Evolutionary conservation across 2,113 vertebrate genomes (phyloP), one percentile per base, ranked within the genome.

Genomic region (Centrocercus urophasianus): DNA sequence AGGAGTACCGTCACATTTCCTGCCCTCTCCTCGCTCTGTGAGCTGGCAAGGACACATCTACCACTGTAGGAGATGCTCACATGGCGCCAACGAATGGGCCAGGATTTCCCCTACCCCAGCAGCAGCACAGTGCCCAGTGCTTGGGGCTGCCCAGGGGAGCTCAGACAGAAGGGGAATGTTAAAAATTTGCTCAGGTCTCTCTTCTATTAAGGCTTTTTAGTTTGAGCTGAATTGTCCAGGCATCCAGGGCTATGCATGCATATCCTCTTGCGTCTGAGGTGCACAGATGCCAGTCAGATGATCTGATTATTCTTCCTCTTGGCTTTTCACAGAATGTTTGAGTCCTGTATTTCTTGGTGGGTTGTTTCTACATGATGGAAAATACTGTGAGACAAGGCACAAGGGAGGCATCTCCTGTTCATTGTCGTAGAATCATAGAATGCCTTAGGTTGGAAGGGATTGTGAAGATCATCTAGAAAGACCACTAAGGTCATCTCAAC

Each of bases 191-290:
- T 80, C 22, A 18, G 27, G 15, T 78, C 0, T 0, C 9, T 88
- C 85, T 65, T 90, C 19, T 73, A 67, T 24, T 21, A 43, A 54
- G 30, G 25, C 0, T 72, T 16, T 11, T 56, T 40, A 28, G 18
- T 21, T 59, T 4, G 22, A 32, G 24, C 6, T 81, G 85, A 52
- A 40, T 70, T 25, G 18, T 14, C 47, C 1, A 0, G 48, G 11
- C 15, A 36, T 70, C n/a, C 48, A 72, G 64, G 27, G 38, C 61
- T 36, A 0, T 2, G 1, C 9, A 19, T 0, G 0, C 6, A 2
- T 32, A 38, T 78, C 70, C 13, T 67, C 45, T 71, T 63, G 57
- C 45, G 10, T 54, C 14, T 12, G 2, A n/a, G 45, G 20, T 3
- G 20, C 63, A 67, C 10, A 32, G 1, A 34, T 71, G 4, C 10